Conservation (phyloP, 2,113 vertebrate species). For the Gymnogyps californianus region DNA sequence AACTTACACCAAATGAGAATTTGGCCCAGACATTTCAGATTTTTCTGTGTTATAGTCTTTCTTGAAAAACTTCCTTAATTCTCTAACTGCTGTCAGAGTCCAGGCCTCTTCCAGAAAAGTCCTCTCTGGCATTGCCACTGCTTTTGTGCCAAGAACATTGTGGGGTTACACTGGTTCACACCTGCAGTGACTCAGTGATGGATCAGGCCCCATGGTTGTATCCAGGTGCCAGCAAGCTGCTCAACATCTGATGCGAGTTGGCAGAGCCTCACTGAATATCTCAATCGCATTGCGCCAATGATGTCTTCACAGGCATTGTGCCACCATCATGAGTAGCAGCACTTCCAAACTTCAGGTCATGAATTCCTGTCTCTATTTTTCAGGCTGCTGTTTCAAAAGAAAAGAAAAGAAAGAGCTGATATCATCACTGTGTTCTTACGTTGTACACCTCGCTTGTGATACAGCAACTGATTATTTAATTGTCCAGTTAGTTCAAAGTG, state of each 20-base stretch:
- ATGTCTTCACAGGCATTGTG: background rate
- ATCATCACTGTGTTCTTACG: accelerated
- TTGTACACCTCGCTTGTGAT: background rate
- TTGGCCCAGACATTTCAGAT: background rate
- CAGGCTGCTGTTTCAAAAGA: background rate
- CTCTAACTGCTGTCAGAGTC: background rate
- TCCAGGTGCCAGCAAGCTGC: background rate
- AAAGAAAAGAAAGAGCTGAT: background rate
- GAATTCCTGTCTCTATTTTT: background rate
- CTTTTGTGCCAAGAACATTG: background rate
- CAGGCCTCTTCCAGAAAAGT: background rate
- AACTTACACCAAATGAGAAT: background rate
- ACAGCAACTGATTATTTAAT: background rate
- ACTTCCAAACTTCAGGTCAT: background rate
- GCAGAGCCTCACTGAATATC: background rate
- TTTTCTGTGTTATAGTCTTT: background rate
- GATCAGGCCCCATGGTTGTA: background rate
- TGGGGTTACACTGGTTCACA: accelerated
- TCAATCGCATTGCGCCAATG: accelerated
- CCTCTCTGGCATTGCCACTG: background rate
- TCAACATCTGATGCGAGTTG: background rate
- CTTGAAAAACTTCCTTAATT: background rate
- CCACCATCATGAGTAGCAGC: background rate
- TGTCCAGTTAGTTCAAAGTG: background rate
- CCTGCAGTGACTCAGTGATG: background rate